Percentiles rank a stretch among this genome's conserved stretches.
phyloP scores from a whole-genome alignment of 2,888 invertebrate species.

The Petrolisthes manimaculis region DNA sequence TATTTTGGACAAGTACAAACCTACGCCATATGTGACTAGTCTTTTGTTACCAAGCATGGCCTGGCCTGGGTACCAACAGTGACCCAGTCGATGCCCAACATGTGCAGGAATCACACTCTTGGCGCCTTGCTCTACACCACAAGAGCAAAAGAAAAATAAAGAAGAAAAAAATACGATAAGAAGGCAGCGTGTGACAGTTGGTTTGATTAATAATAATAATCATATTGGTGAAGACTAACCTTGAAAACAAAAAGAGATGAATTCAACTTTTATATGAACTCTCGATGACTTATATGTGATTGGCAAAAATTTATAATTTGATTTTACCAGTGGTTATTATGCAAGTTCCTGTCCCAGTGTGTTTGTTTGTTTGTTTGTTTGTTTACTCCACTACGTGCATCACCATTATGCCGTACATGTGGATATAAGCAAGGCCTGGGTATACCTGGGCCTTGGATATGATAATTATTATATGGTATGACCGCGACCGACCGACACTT shows the following conservation, averaged over 20 bases:
- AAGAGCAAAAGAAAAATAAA: no score
- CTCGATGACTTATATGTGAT: background rate
- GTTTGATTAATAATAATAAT: no score
- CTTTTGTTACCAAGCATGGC: background rate
- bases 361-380: background rate
- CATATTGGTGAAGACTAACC: no score
- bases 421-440: no score
- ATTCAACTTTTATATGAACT: no score
- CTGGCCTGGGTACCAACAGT: constrained; percentile 2
- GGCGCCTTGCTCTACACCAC: background rate
- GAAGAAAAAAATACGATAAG: no score
- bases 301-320: background rate
- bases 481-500: background rate
- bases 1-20: constrained; percentile 16
- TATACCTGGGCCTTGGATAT: no score
- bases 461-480: no score
- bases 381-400: no score
- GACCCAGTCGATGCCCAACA: background rate
- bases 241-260: no score
- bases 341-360: background rate
- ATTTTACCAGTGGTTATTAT: background rate
- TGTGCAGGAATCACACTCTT: constrained; percentile 6
- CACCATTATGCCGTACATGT: no score
- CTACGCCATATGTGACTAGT: background rate
- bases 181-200: no score